Evolutionary conservation across 2,888 invertebrate genomes (phyloP).

Genomic region (Drosophila lacicola): DNA sequence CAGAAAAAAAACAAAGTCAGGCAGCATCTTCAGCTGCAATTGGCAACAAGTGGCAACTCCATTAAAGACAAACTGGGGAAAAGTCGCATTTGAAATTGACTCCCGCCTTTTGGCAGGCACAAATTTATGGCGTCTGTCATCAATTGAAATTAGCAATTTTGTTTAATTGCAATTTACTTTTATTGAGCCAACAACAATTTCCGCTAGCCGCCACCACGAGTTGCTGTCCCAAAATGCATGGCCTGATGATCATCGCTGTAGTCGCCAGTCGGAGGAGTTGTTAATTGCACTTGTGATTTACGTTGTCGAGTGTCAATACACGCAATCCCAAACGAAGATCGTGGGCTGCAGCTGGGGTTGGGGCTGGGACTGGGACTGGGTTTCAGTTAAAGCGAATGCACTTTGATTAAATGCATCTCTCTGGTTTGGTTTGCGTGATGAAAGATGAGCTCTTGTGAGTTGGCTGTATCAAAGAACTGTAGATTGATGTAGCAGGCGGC

Average conservation of each 20-base stretch:
- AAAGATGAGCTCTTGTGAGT: constrained; percentile 25
- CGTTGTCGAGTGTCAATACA: constrained; percentile 76
- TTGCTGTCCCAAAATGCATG: constrained; percentile 30
- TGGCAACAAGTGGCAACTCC: constrained; percentile 26
- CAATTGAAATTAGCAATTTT: constrained; percentile 78
- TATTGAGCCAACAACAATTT: constrained; percentile 80
- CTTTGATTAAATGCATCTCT: constrained; percentile 62
- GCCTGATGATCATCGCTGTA: constrained; percentile 44
- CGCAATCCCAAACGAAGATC: constrained; percentile 60
- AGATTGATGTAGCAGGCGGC: constrained; percentile 62
- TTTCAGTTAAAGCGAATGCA: constrained; percentile 17
- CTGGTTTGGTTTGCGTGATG: constrained; percentile 59
- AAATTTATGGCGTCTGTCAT: constrained; percentile 75
- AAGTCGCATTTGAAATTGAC: constrained; percentile 30
- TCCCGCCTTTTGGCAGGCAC: constrained; percentile 28
- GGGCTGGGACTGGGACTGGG: constrained; percentile 1
- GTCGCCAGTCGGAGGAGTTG: constrained; percentile 55
- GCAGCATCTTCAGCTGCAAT: constrained; percentile 1
- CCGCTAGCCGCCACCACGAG: constrained; percentile 40
- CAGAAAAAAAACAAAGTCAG: background rate
- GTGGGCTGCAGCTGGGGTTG: constrained; percentile 1
- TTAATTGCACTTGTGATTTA: constrained; percentile 81
- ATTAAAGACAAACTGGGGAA: constrained; percentile 19
- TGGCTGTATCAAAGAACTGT: constrained; percentile 9
- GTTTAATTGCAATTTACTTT: constrained; percentile 82